These are phyloP conservation scores for Sciurus vulgaris DNA, from an alignment of 2,797 vertebrate species.

Conservation along the genomic window DNA sequence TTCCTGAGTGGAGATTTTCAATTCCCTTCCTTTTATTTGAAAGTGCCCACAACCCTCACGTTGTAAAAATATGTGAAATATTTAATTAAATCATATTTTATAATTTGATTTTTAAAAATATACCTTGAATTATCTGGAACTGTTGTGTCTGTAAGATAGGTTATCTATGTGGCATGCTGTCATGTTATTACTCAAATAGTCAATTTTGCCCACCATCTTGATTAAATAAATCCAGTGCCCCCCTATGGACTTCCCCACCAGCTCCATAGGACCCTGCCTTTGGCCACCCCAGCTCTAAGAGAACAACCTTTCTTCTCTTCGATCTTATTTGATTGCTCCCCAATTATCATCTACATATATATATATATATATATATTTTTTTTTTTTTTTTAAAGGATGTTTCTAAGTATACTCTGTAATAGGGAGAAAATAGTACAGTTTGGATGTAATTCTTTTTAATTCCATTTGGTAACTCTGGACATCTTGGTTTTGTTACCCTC, in stretches of 20 bases:
- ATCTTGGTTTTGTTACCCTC: not conserved
- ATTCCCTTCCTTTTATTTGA: not conserved
- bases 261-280: too few species aligned
- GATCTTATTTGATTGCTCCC: not conserved
- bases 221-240: not conserved
- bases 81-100: not conserved
- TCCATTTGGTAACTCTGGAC: not conserved
- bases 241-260: too few species aligned
- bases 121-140: not conserved
- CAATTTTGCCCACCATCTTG: not conserved
- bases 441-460: not conserved
- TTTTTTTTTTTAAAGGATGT: not conserved
- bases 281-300: fast-evolving
- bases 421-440: not conserved
- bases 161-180: not conserved
- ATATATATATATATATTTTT: too few species aligned
- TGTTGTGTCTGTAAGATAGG: not conserved
- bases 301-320: not conserved
- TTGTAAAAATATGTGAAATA: not conserved
- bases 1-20: not conserved
- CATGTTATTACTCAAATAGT: not conserved
- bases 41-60: not conserved
- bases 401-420: not conserved
- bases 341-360: not conserved
- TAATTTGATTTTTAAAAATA: constrained; percentile 18